Percentiles rank a stretch among this genome's conserved stretches.
Evolutionary conservation across 2,888 invertebrate species (phyloP).

Genomic region (Caenorhabditis uteleia): DNA sequence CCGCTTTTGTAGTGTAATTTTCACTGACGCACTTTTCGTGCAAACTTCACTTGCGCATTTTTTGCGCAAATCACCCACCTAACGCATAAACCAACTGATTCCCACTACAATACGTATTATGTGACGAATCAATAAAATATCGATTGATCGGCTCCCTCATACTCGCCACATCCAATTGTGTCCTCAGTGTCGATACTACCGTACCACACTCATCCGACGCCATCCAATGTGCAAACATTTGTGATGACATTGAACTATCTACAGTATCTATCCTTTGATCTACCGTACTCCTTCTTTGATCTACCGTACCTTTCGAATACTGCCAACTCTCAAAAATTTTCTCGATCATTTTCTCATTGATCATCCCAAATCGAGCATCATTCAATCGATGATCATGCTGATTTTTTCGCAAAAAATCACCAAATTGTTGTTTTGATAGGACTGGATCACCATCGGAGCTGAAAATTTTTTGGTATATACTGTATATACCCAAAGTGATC

Average conservation of each 20-base stretch:
- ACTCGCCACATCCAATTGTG: constrained; percentile 74
- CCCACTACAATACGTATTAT: constrained; percentile 61
- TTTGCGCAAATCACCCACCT: too few species aligned
- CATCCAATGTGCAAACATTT: constrained; percentile 93
- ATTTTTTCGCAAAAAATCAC: constrained; percentile 54
- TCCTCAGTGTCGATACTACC: constrained; percentile 80
- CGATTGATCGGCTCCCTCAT: constrained; percentile 60
- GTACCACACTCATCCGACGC: constrained; percentile 99
- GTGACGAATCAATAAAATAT: constrained; percentile 61
- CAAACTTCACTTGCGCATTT: background rate
- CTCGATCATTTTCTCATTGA: constrained; percentile 29
- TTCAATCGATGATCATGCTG: constrained; percentile 96
- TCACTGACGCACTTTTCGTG: background rate
- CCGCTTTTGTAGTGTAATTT: too few species aligned
- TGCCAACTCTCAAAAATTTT: constrained; percentile 14
- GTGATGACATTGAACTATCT: constrained; percentile 79
- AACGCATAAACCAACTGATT: constrained; percentile 39
- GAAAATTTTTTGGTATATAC: background rate
- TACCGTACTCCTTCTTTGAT: background rate
- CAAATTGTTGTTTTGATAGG: constrained; percentile 41
- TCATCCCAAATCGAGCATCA: constrained; percentile 78
- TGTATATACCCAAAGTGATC: background rate
- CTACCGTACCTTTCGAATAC: constrained; percentile 4
- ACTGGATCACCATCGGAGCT: constrained; percentile 30
- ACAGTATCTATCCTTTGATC: background rate